These are phyloP conservation scores for Cylas formicarius DNA, from an alignment of 1,140 invertebrate genomes.

Conservation along the genomic window DNA sequence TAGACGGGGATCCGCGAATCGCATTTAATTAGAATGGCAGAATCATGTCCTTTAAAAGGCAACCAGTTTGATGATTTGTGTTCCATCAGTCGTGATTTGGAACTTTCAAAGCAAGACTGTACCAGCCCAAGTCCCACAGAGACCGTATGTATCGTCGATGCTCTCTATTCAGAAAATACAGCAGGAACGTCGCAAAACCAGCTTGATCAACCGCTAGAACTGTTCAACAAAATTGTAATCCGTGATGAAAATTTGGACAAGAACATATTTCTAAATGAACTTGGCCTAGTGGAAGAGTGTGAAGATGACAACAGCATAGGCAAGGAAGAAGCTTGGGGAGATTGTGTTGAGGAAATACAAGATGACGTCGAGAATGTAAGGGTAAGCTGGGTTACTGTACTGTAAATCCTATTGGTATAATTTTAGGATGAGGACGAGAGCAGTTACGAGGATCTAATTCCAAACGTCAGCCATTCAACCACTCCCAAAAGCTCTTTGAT, in stretches of 20 bases:
- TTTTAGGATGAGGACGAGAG: constrained; percentile 22
- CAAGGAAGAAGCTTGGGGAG: constrained; percentile 36
- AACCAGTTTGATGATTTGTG: constrained; percentile 8
- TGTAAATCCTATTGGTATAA: background rate
- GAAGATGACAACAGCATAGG: constrained; percentile 33
- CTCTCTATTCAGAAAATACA: constrained; percentile 27
- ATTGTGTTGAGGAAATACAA: constrained; percentile 27
- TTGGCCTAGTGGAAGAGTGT: constrained; percentile 33
- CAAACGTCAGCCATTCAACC: constrained; percentile 16
- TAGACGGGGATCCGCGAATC: constrained; percentile 19
- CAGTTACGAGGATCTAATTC: constrained; percentile 12
- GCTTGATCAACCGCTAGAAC: constrained; percentile 18
- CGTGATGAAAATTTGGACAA: constrained; percentile 26
- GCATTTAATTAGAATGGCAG: constrained; percentile 43
- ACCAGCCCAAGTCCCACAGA: constrained; percentile 42
- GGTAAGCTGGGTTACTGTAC: background rate
- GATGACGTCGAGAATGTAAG: constrained; percentile 21
- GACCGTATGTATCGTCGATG: constrained; percentile 36
- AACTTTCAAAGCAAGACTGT: constrained; percentile 39
- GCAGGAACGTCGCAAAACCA: constrained; percentile 22
- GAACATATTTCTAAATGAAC: constrained; percentile 34
- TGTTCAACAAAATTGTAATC: constrained; percentile 13
- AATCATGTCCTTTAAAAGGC: constrained; percentile 24
- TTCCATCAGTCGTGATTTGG: constrained; percentile 30
- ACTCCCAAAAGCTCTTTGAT: constrained; percentile 28